Base-by-base conservation (phyloP, 2,888 invertebrate species). In the Zele albiditarsus region DNA sequence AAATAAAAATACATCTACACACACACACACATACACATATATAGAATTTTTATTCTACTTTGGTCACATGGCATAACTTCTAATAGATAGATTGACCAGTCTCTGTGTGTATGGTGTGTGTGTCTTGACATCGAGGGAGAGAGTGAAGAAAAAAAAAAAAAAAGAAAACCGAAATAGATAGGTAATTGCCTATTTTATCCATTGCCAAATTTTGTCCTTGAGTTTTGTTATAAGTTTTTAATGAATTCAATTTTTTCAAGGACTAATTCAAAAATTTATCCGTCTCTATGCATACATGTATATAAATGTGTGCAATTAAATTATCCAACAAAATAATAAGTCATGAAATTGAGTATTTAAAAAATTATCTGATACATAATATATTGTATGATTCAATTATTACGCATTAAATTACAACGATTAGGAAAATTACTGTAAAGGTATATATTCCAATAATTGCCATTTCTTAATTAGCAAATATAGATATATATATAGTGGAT, bases 191-290 rank as follows among this genome's bases (percentile, higher is more conserved):
- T 53, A 53, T 53, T 53, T 53, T 10, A 53, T 53, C 53, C 20
- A 53, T 53, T 53, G 53, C 53, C 20, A 53, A 53, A 53, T 53
- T 53, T 53, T 53, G 53, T 53, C 53, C 53, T 53, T 53, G 53
- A 53, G 53, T 53, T 23, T 53, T 2, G 53, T 53, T 53, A 4
- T 2, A 16, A 20, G 20, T 46, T 46, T 46, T 20, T 53, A 53
- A 53, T 53, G 8, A n/a, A 53, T 53, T 53, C 53, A 53, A 53
- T 8, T 20, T 20, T 53, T 53, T 53, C 53, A 53, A 53, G 53
- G 53, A 53, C 53, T 20, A 53, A 53, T 5, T 53, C 20, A n/a
- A 16, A 3, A 46, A 16, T 46, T 46, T 16, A 46, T 46, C 8
- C 12, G 38, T 38, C 38, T 38, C 12, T 31, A 31, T 42, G 16